Base-by-base conservation (phyloP, 2,113 vertebrate genomes). In the Dicrurus megarhynchus region DNA sequence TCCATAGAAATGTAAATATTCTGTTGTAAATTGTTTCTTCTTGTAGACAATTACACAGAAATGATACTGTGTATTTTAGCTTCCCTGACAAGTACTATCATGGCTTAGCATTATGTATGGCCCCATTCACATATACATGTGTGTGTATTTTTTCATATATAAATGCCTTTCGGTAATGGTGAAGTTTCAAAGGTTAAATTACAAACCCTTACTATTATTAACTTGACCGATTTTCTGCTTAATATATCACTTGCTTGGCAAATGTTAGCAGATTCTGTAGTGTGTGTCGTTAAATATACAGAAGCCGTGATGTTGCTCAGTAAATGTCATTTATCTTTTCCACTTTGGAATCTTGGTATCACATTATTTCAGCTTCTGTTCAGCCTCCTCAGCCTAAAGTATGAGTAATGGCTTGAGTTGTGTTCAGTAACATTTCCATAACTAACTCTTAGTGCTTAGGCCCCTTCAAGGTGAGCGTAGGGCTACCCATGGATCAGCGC, bases 241-340 rank as follows among this genome's bases (percentile, higher is more conserved):
- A 86, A 74, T 90, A 23, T 41, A 84, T 95, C 86, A 60, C 56
- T 70, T 87, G 24, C 68, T 74, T 78, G 59, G 64, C 74, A 89
- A 35, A 67, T 59, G 44, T 87, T 93, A 74, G 52, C 15, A 1
- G 20, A 41, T 61, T 41, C 20, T 87, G 24, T 91, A 78, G 79
- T 81, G 49, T 56, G 37, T 91, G 32, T 75, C 74, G 71, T 87
- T 91, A 94, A 94, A 75, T 75, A 76, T 42, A 75, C 39, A 87
- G 69, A 82, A 79, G 53, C 69, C 9, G 5, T 87, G 57, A 47
- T 94, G 87, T 92, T 93, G 61, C 70, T 81, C 56, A 11, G 4
- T 78, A 87, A 87, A 95, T 53, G 65, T 44, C 24, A 76, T 91
- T 93, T 64, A 49, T 94, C 77, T 89, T 83, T 87, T 73, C 70